Conservation (phyloP, 2,888 invertebrate genomes). For the Lasius fuliginosus region DNA sequence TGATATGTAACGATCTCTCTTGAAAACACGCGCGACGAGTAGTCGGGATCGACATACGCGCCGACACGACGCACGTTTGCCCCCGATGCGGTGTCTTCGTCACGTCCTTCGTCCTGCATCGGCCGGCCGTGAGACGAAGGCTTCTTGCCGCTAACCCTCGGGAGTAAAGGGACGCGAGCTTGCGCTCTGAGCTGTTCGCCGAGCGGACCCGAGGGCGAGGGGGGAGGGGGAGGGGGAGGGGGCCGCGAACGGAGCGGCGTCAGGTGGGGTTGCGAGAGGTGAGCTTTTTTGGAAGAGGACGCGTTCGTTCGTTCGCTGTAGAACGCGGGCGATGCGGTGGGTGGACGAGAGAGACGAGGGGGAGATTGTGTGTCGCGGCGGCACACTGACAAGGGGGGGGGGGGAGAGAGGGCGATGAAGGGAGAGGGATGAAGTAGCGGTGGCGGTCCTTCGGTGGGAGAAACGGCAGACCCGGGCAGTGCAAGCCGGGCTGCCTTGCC, state of each 20-base stretch:
- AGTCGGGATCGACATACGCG: slow-evolving; percentile 37
- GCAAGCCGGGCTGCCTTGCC: slow-evolving; percentile 85
- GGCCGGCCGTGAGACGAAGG: slow-evolving; percentile 37
- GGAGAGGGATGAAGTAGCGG: slow-evolving; percentile 69
- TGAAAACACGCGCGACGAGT: not conserved
- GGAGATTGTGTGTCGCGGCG: slow-evolving; percentile 34
- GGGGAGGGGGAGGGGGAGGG: not conserved
- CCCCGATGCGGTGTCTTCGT: slow-evolving; percentile 16
- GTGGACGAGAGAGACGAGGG: not conserved
- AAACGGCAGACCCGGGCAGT: slow-evolving; percentile 86
- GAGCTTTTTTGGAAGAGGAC: slow-evolving; percentile 75
- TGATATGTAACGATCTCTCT: not conserved
- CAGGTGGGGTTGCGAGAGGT: slow-evolving; percentile 69
- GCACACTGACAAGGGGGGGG: slow-evolving; percentile 28
- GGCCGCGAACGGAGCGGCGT: slow-evolving; percentile 57
- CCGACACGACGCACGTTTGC: not conserved
- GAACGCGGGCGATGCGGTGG: slow-evolving; percentile 41
- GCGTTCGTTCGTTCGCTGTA: slow-evolving; percentile 36
- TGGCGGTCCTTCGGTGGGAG: slow-evolving; percentile 80
- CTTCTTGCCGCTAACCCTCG: slow-evolving; percentile 33
- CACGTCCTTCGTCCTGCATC: slow-evolving; percentile 44
- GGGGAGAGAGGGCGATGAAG: not conserved
- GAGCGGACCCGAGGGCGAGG: not conserved
- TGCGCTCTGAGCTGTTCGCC: slow-evolving; percentile 56
- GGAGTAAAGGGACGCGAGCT: slow-evolving; percentile 38